A percentile compares a stretch with the other conserved stretches of the same genome.
phyloP scores from a whole-genome alignment of 2,888 invertebrate species.

The Hirtodrosophila histrioides region DNA sequence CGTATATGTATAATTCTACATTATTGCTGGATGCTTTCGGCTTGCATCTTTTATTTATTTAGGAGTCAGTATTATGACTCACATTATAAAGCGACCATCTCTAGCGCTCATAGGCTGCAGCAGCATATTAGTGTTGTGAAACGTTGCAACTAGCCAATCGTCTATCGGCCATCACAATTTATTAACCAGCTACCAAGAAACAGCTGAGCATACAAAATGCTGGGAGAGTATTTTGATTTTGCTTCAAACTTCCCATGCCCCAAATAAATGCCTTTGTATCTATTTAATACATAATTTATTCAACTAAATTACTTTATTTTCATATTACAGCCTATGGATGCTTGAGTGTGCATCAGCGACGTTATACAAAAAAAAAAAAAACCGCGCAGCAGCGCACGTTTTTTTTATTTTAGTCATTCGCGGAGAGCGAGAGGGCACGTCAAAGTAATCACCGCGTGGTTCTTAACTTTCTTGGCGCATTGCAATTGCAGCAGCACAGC shows the following conservation, averaged over 20 bases:
- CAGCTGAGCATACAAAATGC: slow-evolving; percentile 18
- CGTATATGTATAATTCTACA: no score
- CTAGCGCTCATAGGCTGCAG: neutral
- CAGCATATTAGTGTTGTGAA: slow-evolving; percentile 13
- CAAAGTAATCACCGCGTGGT: slow-evolving; percentile 70
- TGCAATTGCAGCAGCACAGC: slow-evolving; percentile 53
- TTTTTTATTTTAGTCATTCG: slow-evolving; percentile 38
- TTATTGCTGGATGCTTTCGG: neutral
- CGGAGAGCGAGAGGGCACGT: slow-evolving; percentile 25
- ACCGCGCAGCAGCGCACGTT: slow-evolving; percentile 55
- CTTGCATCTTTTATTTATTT: neutral
- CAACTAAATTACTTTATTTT: neutral
- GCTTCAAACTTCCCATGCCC: neutral
- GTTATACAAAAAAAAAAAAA: neutral
- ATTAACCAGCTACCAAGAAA: slow-evolving; percentile 13
- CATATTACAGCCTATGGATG: neutral
- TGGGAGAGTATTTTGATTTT: slow-evolving; percentile 2
- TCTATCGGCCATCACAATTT: neutral
- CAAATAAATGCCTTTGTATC: neutral
- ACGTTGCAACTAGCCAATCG: neutral
- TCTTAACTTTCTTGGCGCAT: slow-evolving; percentile 46
- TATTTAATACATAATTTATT: slow-evolving; percentile 3
- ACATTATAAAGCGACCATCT: neutral
- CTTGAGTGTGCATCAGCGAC: neutral
- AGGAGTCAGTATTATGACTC: neutral